Evolutionary conservation across 2,888 invertebrate species (phyloP), one percentile per base, ranked within the genome.

Genomic region (Diloba caeruleocephala): DNA sequence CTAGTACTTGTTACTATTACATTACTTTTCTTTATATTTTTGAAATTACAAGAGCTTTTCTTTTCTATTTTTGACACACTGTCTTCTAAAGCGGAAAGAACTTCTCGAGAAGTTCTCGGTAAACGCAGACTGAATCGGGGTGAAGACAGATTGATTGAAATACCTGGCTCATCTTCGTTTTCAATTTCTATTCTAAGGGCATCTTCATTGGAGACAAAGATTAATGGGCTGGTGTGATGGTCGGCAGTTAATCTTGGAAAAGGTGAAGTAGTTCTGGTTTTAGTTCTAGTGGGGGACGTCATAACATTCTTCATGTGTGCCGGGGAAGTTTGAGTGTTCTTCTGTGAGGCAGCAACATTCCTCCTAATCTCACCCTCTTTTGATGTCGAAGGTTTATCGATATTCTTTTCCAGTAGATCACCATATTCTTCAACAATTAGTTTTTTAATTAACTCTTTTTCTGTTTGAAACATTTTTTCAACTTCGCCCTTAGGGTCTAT

Each of bases 251-350:
- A 42, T 1, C 33, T 29, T 23, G 63, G 52, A 42, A 93, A 82
- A 10, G 93, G 91, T 1, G 94, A 93, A 9, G 93, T 93, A 0
- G 92, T 86, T 56, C 92, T 84, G 1, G 90, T 90, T 70, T 91
- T 92, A 9, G 88, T 88, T 64, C 60, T 83, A 14, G 84, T 87
- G 3, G 94, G 93, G 10, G 93, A 94, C 1, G 93, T 94, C 92
- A 92, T 93, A 0, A 90, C 83, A 69, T 85, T 81, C 72, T 90
- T 92, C 0, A 88, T 88, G 29, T 82, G 90, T 23, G 89, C 86
- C 2, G 93, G 93, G 4, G 93, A 92, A 0, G 94, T 94, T 70
- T 94, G 94, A 2, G 93, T 94, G 43, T 88, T 86, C 71, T 93
- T 93, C 36, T 88, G 92, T 8, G 74, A 74, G 1, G 85, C 79